Evolutionary conservation across 1,140 invertebrate genomes (phyloP).

Genomic region (Melipona quadrifasciata): DNA sequence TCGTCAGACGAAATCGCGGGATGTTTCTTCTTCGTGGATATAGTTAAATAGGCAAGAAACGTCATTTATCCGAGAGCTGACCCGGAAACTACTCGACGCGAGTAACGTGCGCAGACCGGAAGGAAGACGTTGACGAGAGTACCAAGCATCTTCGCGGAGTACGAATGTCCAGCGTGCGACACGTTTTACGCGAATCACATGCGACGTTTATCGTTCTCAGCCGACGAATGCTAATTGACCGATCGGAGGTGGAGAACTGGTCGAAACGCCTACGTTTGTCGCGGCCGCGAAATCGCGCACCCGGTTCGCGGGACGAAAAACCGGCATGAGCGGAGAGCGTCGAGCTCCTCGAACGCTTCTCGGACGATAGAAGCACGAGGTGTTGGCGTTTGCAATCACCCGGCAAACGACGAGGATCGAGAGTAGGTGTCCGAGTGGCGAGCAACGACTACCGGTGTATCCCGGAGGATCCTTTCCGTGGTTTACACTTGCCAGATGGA

Average conservation of each 20-base stretch:
- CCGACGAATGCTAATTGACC: constrained; percentile 30
- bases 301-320: neutral
- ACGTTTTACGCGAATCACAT: neutral
- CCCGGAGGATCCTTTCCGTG: constrained; percentile 65
- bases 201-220: neutral
- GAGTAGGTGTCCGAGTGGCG: neutral
- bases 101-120: too few relatives aligned
- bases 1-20: neutral
- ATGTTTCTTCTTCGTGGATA: neutral
- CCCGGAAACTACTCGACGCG: neutral
- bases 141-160: neutral
- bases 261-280: constrained; percentile 20
- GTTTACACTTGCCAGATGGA: constrained; percentile 71
- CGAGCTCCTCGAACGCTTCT: neutral
- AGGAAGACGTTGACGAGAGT: too few relatives aligned
- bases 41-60: too few relatives aligned
- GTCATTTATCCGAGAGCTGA: neutral
- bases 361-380: constrained; percentile 12
- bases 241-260: neutral
- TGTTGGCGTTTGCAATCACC: neutral
- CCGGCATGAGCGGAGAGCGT: neutral
- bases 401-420: neutral
- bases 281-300: neutral
- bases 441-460: constrained; percentile 44
- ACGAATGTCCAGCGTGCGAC: neutral